Conservation (phyloP, 2,888 invertebrate genomes). For the Pyrochroa serraticornis region DNA sequence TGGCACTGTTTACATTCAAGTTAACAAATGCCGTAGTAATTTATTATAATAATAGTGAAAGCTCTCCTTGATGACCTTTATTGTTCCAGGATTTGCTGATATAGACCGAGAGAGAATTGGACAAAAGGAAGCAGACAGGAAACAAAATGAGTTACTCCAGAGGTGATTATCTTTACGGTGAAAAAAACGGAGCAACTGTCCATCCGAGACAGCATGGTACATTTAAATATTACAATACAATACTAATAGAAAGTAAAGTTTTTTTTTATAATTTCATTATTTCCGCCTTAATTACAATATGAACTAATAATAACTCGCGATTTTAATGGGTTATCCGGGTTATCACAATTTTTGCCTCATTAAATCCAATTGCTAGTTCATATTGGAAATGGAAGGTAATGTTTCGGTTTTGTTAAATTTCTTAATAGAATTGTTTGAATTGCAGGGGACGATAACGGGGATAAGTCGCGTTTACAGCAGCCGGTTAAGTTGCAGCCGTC, state of each 20-base stretch:
- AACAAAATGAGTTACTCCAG: conserved; percentile 37
- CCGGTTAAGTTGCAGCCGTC: conserved; percentile 86
- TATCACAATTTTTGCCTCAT: too few species aligned
- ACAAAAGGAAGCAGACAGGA: background rate
- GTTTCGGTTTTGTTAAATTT: background rate
- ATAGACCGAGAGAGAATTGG: background rate
- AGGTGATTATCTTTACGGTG: conserved; percentile 40
- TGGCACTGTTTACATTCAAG: too few species aligned
- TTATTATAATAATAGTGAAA: too few species aligned
- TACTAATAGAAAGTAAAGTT: background rate
- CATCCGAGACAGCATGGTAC: conserved; percentile 11
- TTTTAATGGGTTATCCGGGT: too few species aligned
- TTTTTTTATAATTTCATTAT: background rate
- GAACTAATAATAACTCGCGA: too few species aligned
- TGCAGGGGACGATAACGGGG: conserved; percentile 54
- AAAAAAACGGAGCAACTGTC: conserved; percentile 37
- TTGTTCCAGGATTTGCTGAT: conserved; percentile 21
- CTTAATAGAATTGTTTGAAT: conserved; percentile 8
- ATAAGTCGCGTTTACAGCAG: conserved; percentile 70
- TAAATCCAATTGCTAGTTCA: background rate
- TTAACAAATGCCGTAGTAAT: too few species aligned
- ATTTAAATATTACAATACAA: background rate
- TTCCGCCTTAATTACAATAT: background rate
- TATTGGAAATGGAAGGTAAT: background rate
- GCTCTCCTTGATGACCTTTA: too few species aligned